Evolutionary conservation across 2,797 vertebrate species (phyloP).

Genomic region (Hybognathus amarus): DNA sequence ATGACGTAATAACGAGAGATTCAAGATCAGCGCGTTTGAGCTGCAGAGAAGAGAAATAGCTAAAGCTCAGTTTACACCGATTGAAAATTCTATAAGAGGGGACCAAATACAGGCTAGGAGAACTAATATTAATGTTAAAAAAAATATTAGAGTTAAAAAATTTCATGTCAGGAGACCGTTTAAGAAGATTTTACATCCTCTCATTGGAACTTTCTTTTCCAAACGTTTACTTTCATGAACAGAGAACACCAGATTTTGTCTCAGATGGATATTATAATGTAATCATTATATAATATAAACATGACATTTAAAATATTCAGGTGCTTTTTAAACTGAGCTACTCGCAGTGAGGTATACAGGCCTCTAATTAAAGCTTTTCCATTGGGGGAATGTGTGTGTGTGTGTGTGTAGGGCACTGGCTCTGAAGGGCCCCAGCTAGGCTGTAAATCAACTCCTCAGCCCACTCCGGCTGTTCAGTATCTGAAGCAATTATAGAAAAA

Average conservation of each 20-base stretch:
- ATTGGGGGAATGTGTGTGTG: background rate
- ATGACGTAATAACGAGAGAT: too few relatives aligned
- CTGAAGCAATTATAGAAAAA: slow-evolving; percentile 73
- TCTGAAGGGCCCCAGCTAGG: slow-evolving; percentile 18
- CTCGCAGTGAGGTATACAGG: slow-evolving; percentile 50
- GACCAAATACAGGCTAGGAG: too few relatives aligned
- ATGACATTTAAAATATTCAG: background rate
- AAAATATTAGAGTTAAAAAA: too few relatives aligned
- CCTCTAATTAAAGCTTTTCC: slow-evolving; percentile 68
- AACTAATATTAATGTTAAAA: too few relatives aligned
- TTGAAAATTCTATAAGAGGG: too few relatives aligned
- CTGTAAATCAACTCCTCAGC: slow-evolving; percentile 58
- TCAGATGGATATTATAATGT: background rate
- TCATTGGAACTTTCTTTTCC: background rate
- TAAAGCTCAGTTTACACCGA: too few relatives aligned
- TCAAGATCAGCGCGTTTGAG: too few relatives aligned
- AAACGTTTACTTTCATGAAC: background rate
- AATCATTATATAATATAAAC: background rate
- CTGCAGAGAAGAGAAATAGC: too few relatives aligned
- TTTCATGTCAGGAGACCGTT: too few relatives aligned
- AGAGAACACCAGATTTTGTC: background rate
- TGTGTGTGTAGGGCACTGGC: slow-evolving; percentile 35
- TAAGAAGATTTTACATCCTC: background rate
- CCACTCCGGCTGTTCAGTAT: slow-evolving; percentile 58
- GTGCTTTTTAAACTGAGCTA: slow-evolving; percentile 11